These are phyloP conservation scores for Cacoxenus indagator DNA, from an alignment of 2,888 invertebrate genomes.

Conservation along the genomic window DNA sequence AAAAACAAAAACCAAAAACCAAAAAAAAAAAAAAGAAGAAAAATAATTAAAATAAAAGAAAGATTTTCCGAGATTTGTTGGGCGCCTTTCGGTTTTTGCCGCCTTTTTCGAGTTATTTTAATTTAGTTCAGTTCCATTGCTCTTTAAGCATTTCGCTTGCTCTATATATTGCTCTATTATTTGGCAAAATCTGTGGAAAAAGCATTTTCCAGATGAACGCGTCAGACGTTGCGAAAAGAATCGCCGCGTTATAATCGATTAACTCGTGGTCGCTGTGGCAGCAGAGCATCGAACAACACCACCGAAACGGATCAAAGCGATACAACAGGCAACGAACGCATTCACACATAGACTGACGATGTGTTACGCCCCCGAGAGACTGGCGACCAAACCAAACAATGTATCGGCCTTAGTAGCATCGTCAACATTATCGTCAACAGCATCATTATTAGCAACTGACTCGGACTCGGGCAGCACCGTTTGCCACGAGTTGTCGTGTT, in stretches of 20 bases:
- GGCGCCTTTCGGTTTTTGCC: no score
- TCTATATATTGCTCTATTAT: neutral
- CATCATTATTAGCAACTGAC: neutral
- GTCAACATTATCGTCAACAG: neutral
- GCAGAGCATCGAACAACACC: slow-evolving; percentile 27
- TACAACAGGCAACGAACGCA: slow-evolving; percentile 49
- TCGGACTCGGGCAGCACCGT: neutral
- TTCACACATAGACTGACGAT: slow-evolving; percentile 47
- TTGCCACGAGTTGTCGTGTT: neutral
- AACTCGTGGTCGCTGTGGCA: slow-evolving; percentile 21
- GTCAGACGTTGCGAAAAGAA: no score
- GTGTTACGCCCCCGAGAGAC: slow-evolving; percentile 28
- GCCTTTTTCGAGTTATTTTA: neutral
- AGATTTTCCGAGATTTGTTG: no score
- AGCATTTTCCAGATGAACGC: no score
- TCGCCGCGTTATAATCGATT: no score
- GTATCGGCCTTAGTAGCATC: neutral
- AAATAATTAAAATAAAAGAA: no score
- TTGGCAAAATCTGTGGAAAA: neutral
- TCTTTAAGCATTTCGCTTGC: slow-evolving; percentile 23
- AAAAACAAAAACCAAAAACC: no score
- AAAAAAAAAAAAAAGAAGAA: no score
- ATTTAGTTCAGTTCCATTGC: neutral
- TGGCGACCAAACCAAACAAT: slow-evolving; percentile 24
- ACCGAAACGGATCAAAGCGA: slow-evolving; percentile 43